These are phyloP conservation scores for Pandemis cinnamomeana DNA, from an alignment of 2,888 invertebrate species.

Conservation along the genomic window DNA sequence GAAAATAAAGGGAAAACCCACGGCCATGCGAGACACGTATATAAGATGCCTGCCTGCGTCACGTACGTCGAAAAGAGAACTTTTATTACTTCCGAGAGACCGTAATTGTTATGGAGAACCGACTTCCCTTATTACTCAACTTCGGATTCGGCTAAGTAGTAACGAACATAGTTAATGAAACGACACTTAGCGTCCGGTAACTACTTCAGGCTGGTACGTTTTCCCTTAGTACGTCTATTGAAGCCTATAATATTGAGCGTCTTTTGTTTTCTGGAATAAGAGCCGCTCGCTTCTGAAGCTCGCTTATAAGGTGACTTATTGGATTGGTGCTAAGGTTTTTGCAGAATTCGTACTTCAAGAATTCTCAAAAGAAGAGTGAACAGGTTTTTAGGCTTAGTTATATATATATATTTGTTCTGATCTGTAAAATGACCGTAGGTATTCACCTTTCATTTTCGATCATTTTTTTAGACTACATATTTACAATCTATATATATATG, in stretches of 20 bases:
- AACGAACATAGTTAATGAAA: conserved; percentile 58
- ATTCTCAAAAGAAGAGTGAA: no score
- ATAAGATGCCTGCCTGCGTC: conserved; percentile 73
- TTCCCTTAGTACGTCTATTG: neutral
- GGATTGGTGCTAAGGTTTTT: no score
- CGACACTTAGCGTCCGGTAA: conserved; percentile 48
- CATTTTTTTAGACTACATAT: no score
- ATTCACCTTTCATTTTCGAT: no score
- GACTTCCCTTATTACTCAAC: conserved; percentile 73
- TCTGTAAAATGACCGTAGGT: no score
- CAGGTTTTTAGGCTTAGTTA: no score
- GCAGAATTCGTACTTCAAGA: no score
- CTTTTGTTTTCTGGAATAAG: neutral
- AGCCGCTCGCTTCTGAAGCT: no score
- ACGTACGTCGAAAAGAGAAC: conserved; percentile 77
- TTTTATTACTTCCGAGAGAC: conserved; percentile 77
- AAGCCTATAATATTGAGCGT: neutral
- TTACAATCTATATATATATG: no score
- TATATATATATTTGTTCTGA: no score
- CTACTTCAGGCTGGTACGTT: conserved; percentile 28
- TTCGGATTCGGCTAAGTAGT: conserved; percentile 61
- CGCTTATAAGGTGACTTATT: no score
- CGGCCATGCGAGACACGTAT: conserved; percentile 73
- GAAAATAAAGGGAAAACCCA: conserved; percentile 61
- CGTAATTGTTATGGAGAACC: conserved; percentile 79